Percentiles rank a stretch among this genome's conserved stretches.
Conservation (phyloP, 2,113 vertebrate species). For the Megaleporinus macrocephalus region DNA sequence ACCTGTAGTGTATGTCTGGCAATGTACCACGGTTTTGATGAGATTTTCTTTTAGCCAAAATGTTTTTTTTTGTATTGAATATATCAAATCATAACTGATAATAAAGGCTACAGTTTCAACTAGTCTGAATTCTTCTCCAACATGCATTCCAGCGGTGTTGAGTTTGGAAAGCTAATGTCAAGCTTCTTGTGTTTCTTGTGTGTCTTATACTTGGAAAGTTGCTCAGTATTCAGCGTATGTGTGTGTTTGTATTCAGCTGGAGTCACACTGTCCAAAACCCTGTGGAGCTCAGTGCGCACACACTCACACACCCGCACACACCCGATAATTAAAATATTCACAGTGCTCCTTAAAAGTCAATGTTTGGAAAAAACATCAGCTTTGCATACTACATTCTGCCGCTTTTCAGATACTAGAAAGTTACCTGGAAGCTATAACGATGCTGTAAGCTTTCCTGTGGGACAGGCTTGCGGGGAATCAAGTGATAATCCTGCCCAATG, state of each 20-base stretch:
- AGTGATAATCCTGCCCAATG: too few species aligned
- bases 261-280: slow-evolving; percentile 3
- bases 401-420: not conserved
- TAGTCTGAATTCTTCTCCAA: not conserved
- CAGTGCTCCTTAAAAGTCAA: slow-evolving; percentile 29
- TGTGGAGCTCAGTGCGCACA: not conserved
- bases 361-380: not conserved
- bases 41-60: not conserved
- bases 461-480: too few species aligned
- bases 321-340: slow-evolving; percentile 39
- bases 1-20: too few species aligned
- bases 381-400: not conserved
- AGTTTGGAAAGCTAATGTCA: not conserved
- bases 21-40: not conserved
- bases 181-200: not conserved
- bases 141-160: not conserved
- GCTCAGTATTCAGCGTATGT: slow-evolving; percentile 31
- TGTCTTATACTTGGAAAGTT: slow-evolving; percentile 7
- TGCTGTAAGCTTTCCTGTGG: not conserved
- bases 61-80: not conserved
- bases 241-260: slow-evolving; percentile 30
- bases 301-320: not conserved
- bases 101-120: not conserved
- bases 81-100: not conserved
- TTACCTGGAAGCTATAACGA: not conserved